A percentile compares a stretch with the other conserved stretches of the same genome.
These are phyloP conservation scores for Bradysia coprophila DNA, from an alignment of 1,140 invertebrate species.

Conservation along the genomic window DNA sequence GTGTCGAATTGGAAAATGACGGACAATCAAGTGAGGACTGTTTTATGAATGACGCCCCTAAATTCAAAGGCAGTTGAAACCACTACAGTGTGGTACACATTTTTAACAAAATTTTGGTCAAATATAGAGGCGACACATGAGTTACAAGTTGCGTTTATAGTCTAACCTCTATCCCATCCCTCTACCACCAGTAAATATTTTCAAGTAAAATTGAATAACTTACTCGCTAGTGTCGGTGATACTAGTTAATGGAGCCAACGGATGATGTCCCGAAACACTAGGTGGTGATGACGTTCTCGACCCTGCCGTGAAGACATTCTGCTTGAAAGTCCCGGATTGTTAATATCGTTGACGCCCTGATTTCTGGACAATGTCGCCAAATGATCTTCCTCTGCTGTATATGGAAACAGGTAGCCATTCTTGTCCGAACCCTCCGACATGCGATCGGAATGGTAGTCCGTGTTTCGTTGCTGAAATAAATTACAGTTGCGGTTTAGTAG, in stretches of 20 bases:
- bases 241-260: slow-evolving; percentile 32
- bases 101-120: too few relatives aligned
- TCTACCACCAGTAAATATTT: too few relatives aligned
- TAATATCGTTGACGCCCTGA: slow-evolving; percentile 29
- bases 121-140: too few relatives aligned
- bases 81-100: too few relatives aligned
- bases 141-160: too few relatives aligned
- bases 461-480: slow-evolving; percentile 26
- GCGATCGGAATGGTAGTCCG: slow-evolving; percentile 32
- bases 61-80: too few relatives aligned
- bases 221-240: slow-evolving; percentile 39
- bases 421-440: slow-evolving; percentile 53
- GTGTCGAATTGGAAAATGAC: background rate
- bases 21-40: too few relatives aligned
- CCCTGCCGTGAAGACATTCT: slow-evolving; percentile 23
- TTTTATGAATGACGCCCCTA: too few relatives aligned
- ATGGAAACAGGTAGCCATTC: slow-evolving; percentile 61
- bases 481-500: slow-evolving; percentile 11
- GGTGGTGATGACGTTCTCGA: slow-evolving; percentile 16
- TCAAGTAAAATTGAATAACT: slow-evolving; percentile 13
- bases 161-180: too few relatives aligned
- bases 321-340: slow-evolving; percentile 26
- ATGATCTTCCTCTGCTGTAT: slow-evolving; percentile 39
- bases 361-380: slow-evolving; percentile 29
- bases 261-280: slow-evolving; percentile 25